Percentiles rank a stretch among this genome's conserved stretches.
Evolutionary conservation across 2,113 vertebrate species (phyloP).

Genomic region (Candoia aspera): DNA sequence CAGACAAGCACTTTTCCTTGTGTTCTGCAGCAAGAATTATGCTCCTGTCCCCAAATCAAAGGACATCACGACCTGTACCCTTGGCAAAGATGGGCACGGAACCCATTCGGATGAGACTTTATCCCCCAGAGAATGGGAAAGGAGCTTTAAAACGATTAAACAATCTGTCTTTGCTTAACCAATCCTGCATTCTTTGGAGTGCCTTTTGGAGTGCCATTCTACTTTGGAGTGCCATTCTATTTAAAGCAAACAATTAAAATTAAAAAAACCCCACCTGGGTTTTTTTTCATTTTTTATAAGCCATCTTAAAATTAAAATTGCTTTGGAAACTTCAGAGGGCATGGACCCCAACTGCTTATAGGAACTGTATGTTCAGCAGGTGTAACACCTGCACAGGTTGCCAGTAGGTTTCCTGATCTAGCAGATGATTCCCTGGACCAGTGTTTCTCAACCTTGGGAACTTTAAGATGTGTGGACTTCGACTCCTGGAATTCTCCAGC

Average conservation of each 20-base stretch:
- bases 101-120: constrained; percentile 13
- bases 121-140: not conserved
- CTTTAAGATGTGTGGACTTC: too few species aligned
- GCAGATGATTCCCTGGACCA: too few species aligned
- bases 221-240: too few species aligned
- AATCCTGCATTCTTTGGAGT: not conserved
- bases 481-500: too few species aligned
- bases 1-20: constrained; percentile 1
- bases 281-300: not conserved
- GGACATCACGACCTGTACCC: constrained; percentile 1
- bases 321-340: not conserved
- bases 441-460: not conserved
- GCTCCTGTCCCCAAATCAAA: not conserved
- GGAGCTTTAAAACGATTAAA: not conserved
- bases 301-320: not conserved
- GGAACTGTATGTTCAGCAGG: not conserved
- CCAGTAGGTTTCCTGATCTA: not conserved
- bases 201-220: too few species aligned
- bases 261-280: too few species aligned
- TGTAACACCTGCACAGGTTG: not conserved
- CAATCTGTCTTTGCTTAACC: not conserved
- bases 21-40: not conserved
- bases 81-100: not conserved
- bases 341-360: not conserved
- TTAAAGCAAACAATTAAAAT: not conserved